These are phyloP conservation scores for Tinea semifulvella DNA, from an alignment of 2,888 invertebrate genomes.

Conservation along the genomic window DNA sequence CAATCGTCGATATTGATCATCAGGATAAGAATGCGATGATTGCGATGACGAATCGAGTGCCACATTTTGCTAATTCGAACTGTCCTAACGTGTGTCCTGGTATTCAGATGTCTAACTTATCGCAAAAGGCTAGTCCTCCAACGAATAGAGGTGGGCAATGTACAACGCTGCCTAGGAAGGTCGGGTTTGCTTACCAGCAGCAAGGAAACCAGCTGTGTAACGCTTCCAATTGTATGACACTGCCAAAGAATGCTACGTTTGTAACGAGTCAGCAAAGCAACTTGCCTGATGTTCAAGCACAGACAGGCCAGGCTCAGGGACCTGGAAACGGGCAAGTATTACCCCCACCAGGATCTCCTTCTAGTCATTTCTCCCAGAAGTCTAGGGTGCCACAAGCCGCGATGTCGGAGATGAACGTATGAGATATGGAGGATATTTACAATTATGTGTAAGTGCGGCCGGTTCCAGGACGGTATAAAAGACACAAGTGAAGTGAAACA, in stretches of 20 bases:
- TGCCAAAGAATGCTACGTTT: conserved; percentile 68
- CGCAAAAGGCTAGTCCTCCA: conserved; percentile 54
- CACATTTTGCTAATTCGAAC: conserved; percentile 54
- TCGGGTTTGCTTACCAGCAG: conserved; percentile 53
- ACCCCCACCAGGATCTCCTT: conserved; percentile 42
- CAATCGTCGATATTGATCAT: conserved; percentile 86
- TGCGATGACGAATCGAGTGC: conserved; percentile 58
- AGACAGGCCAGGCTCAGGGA: conserved; percentile 50
- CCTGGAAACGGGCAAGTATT: conserved; percentile 48
- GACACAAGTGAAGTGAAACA: conserved; percentile 10
- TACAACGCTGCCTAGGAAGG: conserved; percentile 58
- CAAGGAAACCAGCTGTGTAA: conserved; percentile 54
- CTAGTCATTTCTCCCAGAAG: conserved; percentile 57
- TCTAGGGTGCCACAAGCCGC: conserved; percentile 79
- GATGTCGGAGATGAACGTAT: conserved; percentile 91
- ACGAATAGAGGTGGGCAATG: conserved; percentile 48
- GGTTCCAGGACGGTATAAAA: conserved; percentile 2
- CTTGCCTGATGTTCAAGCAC: conserved; percentile 59
- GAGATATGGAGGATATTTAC: conserved; percentile 71
- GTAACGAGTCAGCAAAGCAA: conserved; percentile 46
- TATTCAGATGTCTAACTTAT: conserved; percentile 63
- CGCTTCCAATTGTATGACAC: conserved; percentile 64
- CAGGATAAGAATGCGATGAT: conserved; percentile 70
- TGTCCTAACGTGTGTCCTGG: conserved; percentile 68
- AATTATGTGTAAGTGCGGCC: conserved; percentile 57